Conservation (phyloP, 2,113 vertebrate species). For the Mus spicilegus region DNA sequence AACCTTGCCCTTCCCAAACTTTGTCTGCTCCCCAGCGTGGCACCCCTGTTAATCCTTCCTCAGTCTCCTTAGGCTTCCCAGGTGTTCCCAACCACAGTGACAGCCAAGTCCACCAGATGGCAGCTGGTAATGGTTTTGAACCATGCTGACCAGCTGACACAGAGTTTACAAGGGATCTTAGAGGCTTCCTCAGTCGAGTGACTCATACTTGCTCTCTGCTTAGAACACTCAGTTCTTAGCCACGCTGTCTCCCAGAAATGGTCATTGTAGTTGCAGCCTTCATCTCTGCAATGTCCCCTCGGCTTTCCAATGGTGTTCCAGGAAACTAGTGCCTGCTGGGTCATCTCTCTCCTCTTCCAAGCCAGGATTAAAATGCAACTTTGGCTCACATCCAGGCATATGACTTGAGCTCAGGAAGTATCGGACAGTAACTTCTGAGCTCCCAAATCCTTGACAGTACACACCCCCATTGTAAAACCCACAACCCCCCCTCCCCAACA, state of each 20-base stretch:
- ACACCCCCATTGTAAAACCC: neutral
- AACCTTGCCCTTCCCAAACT: neutral
- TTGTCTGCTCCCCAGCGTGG: neutral
- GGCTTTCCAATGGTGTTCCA: constrained; percentile 46
- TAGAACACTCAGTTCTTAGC: constrained; percentile 60
- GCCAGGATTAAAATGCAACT: constrained; percentile 14
- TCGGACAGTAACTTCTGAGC: neutral
- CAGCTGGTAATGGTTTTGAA: neutral
- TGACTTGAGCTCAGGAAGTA: constrained; percentile 23
- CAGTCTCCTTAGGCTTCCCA: neutral
- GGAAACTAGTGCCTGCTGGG: neutral
- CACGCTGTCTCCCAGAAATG: neutral
- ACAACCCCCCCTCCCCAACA: neutral
- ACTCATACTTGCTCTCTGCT: neutral
- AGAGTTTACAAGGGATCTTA: constrained; percentile 23
- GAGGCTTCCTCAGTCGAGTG: constrained; percentile 41
- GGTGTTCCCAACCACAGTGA: neutral
- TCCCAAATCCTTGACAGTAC: neutral
- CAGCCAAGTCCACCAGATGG: neutral
- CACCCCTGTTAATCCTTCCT: neutral
- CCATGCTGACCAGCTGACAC: neutral
- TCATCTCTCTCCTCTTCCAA: neutral
- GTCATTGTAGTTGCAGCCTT: neutral
- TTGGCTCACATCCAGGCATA: neutral
- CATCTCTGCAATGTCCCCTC: neutral